Percentiles rank a stretch among this genome's conserved stretches.
Conservation (phyloP, 2,797 vertebrate genomes). For the Taenioides sp. region DNA sequence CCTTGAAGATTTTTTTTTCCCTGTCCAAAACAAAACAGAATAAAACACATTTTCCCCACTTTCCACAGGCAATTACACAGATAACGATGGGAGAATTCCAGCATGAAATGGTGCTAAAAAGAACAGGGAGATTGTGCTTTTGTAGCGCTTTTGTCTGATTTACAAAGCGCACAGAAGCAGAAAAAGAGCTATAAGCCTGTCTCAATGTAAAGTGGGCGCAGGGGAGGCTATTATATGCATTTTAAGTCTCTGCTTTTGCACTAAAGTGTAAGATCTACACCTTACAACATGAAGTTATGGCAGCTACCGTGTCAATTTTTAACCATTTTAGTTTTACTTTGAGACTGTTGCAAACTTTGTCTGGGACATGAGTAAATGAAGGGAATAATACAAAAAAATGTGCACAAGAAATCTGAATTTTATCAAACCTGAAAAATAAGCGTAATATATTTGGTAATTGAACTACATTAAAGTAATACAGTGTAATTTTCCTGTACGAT, state of each 20-base stretch:
- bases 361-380: too few species aligned
- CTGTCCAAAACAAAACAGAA: conserved; percentile 44
- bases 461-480: too few species aligned
- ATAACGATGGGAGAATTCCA: conserved; percentile 54
- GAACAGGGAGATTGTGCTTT: conserved; percentile 40
- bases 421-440: too few species aligned
- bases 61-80: conserved; percentile 66
- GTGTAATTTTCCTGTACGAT: too few species aligned
- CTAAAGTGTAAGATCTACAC: conserved; percentile 16
- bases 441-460: too few species aligned
- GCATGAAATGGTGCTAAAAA: conserved; percentile 52
- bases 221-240: conserved; percentile 2
- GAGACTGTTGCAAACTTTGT: too few species aligned
- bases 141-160: conserved; percentile 48
- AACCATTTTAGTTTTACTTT: background rate
- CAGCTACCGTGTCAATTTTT: background rate
- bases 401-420: too few species aligned
- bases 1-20: conserved; percentile 51
- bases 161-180: conserved; percentile 22
- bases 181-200: conserved; percentile 8
- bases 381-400: too few species aligned
- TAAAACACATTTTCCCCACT: conserved; percentile 57
- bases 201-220: conserved; percentile 1
- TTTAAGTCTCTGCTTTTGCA: conserved; percentile 17
- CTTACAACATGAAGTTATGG: background rate